Evolutionary conservation across 2,888 invertebrate species (phyloP), one percentile per base, ranked within the genome.

Genomic region (Drosophila hamatofila): DNA sequence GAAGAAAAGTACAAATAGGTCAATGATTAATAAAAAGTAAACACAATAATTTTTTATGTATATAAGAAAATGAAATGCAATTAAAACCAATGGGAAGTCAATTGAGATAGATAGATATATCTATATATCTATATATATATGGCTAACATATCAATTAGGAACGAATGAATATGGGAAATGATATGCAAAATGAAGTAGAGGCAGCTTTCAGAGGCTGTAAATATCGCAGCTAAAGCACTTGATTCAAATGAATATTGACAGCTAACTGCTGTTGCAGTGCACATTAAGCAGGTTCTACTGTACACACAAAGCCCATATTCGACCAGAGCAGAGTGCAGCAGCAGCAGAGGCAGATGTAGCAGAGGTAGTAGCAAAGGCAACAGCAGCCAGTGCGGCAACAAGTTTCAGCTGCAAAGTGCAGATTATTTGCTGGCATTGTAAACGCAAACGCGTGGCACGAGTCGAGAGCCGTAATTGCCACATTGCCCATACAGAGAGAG

Each of bases 401-500:
- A 57, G 44, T 57, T 57, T 33, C 12, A 33, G 33, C 49, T 59
- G 72, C 72, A 57, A 77, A 77, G 73, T 72, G 78, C 57, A 75
- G 57, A 72, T 42, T 42, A 55, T 76, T 82, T 76, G 59, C 35
- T 60, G 46, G 57, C 52, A 68, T 72, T 60, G 64, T 65, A 61
- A 74, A 69, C 52, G 81, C 64, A 61, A 72, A 72, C 88, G 83
- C 74, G 88, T 88, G 82, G 80, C 82, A 83, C 81, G 80, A 85
- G 88, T 85, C 85, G 70, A 30, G 72, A 46, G 25, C 77, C 60
- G 63, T 83, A 83, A 88, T 83, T 88, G 83, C 86, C 83, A 85
- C 12, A 49, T 12, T 30, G 30, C 12, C 18, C 27, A 49, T n/a
- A 21, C 33, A 35, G 16, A 21, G 2, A 16, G 33, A 14, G 23